Conservation (phyloP, 2,113 vertebrate species). For the Eurypyga helias region DNA sequence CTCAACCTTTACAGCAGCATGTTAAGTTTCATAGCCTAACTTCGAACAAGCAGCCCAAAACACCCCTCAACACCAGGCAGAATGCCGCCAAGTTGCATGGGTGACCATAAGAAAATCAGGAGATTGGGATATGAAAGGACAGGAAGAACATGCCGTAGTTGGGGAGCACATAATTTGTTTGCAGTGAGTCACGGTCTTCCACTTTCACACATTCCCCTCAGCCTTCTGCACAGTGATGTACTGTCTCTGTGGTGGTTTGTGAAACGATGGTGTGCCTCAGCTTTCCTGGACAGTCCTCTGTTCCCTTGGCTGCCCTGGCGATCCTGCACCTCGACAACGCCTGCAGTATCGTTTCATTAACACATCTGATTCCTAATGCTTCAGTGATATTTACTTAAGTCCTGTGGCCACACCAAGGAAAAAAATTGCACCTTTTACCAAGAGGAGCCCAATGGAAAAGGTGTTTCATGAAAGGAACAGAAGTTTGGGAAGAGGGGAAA, state of each 20-base stretch:
- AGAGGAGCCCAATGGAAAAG: not conserved
- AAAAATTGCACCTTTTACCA: not conserved
- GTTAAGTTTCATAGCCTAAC: not conserved
- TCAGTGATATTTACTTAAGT: slow-evolving; percentile 3
- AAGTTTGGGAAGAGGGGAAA: slow-evolving; percentile 47
- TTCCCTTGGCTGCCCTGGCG: not conserved
- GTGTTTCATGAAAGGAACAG: slow-evolving; percentile 28
- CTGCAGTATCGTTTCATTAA: not conserved
- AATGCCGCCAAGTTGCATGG: not conserved
- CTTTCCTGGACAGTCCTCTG: not conserved
- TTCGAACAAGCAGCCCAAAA: not conserved
- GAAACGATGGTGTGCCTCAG: accelerated
- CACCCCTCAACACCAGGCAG: not conserved
- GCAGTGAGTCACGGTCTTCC: not conserved
- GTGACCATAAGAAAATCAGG: not conserved
- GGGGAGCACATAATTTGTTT: not conserved
- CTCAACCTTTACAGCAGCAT: not conserved
- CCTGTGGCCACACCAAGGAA: not conserved
- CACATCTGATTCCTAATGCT: not conserved
- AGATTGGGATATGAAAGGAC: not conserved
- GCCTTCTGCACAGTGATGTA: not conserved
- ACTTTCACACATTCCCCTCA: not conserved
- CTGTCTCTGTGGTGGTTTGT: not conserved
- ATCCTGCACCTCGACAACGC: not conserved
- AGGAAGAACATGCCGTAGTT: not conserved